Evolutionary conservation across 1,140 invertebrate genomes (phyloP).

Genomic region (Drosophila quadrilineata): DNA sequence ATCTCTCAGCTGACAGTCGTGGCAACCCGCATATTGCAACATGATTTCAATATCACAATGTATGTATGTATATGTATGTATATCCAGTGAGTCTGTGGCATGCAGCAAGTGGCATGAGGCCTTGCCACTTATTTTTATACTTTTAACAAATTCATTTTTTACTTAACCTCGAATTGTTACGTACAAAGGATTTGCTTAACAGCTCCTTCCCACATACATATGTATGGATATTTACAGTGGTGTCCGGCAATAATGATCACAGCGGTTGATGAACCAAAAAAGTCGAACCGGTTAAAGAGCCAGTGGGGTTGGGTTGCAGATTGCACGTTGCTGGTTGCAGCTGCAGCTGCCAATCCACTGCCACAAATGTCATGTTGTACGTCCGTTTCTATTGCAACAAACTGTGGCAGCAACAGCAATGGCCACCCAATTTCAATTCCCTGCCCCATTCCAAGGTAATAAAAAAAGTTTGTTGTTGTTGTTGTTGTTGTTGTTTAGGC

Average conservation of each 20-base stretch:
- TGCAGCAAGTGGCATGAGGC: not conserved
- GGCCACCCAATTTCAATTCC: conserved; percentile 1
- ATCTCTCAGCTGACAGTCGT: not conserved
- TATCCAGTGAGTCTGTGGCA: not conserved
- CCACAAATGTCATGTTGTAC: conserved; percentile 73
- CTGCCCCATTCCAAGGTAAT: conserved; percentile 11
- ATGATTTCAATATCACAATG: conserved; percentile 38
- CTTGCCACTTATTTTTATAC: too few species aligned
- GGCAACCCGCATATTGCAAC: conserved; percentile 13
- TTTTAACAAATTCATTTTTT: too few species aligned
- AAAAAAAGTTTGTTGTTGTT: conserved; percentile 29
- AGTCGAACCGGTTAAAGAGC: conserved; percentile 28
- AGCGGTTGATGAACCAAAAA: conserved; percentile 3
- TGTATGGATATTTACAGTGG: too few species aligned
- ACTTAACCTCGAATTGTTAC: too few species aligned
- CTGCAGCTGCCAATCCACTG: conserved; percentile 67
- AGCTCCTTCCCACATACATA: too few species aligned
- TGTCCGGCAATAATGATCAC: conserved; percentile 8
- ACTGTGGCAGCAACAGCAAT: conserved; percentile 27
- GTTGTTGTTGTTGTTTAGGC: conserved; percentile 69
- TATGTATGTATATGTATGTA: conserved; percentile 10
- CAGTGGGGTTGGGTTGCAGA: not conserved
- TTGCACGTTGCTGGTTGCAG: conserved; percentile 31
- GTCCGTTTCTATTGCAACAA: conserved; percentile 71
- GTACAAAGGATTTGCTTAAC: too few species aligned